Evolutionary conservation across 1,140 invertebrate genomes (phyloP).

Genomic region (Rhagoletis pomonella): DNA sequence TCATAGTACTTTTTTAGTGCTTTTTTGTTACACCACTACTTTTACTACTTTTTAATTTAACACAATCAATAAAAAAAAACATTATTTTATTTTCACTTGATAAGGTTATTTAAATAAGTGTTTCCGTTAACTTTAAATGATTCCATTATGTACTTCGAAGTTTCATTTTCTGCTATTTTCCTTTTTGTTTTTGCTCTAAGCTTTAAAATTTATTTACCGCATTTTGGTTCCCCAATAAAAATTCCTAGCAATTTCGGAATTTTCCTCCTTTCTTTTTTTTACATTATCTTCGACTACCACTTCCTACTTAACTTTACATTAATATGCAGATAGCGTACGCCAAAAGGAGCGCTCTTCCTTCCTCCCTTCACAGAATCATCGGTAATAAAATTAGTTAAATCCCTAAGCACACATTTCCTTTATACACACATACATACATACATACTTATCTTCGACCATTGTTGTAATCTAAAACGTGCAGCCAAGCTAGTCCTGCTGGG

Average conservation of each 20-base stretch:
- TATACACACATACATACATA: not conserved
- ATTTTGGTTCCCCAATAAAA: too few relatives aligned
- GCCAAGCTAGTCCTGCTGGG: not conserved
- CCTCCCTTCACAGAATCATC: not conserved
- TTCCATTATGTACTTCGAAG: too few relatives aligned
- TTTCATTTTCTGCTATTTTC: too few relatives aligned
- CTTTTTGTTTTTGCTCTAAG: too few relatives aligned
- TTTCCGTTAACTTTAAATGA: too few relatives aligned
- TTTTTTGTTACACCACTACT: too few relatives aligned
- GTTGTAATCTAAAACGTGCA: constrained; percentile 29
- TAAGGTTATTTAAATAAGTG: too few relatives aligned
- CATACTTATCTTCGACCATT: not conserved
- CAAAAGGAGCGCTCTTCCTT: not conserved
- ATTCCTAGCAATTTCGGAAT: not conserved
- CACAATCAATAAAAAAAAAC: not conserved
- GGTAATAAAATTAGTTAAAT: constrained; percentile 27
- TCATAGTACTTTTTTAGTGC: too few relatives aligned
- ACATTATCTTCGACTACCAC: not conserved
- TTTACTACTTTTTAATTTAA: too few relatives aligned
- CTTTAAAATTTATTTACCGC: too few relatives aligned
- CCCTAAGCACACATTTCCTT: not conserved
- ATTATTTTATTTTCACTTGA: not conserved
- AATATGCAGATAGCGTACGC: not conserved
- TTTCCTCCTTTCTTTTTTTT: not conserved
- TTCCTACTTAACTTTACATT: not conserved